A percentile compares a stretch with the other conserved stretches of the same genome.
These are phyloP conservation scores for Diachrysia chrysitis DNA, from an alignment of 2,888 invertebrate genomes.

Conservation along the genomic window DNA sequence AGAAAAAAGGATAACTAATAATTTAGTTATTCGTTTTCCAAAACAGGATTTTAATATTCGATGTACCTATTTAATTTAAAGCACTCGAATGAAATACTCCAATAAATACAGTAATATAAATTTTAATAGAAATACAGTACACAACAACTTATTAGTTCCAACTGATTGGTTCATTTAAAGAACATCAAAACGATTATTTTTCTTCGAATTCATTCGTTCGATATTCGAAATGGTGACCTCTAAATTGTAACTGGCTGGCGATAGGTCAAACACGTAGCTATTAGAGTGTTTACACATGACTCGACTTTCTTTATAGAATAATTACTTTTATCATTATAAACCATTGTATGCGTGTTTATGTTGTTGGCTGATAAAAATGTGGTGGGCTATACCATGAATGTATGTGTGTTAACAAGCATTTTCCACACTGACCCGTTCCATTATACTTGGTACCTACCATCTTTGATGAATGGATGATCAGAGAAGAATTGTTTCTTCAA, in stretches of 20 bases:
- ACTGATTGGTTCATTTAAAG: slow-evolving; percentile 52
- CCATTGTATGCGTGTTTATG: no score
- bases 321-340: no score
- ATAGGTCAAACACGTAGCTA: slow-evolving; percentile 80
- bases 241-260: slow-evolving; percentile 65
- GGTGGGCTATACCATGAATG: no score
- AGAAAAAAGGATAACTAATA: no score
- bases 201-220: slow-evolving; percentile 55
- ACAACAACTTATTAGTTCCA: slow-evolving; percentile 34
- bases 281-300: slow-evolving; percentile 40
- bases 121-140: slow-evolving; percentile 19
- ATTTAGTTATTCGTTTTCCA: no score
- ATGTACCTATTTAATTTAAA: background rate
- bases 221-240: slow-evolving; percentile 63
- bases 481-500: no score
- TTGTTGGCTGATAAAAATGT: no score
- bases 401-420: no score
- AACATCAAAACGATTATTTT: slow-evolving; percentile 55
- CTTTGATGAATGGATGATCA: no score
- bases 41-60: background rate
- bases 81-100: slow-evolving; percentile 8
- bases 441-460: no score
- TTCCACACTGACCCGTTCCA: no score
- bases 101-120: slow-evolving; percentile 14
- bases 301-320: background rate